Percentiles rank a stretch among this genome's conserved stretches.
Conservation (phyloP, 2,113 vertebrate genomes). For the Sinosuthora webbiana region DNA sequence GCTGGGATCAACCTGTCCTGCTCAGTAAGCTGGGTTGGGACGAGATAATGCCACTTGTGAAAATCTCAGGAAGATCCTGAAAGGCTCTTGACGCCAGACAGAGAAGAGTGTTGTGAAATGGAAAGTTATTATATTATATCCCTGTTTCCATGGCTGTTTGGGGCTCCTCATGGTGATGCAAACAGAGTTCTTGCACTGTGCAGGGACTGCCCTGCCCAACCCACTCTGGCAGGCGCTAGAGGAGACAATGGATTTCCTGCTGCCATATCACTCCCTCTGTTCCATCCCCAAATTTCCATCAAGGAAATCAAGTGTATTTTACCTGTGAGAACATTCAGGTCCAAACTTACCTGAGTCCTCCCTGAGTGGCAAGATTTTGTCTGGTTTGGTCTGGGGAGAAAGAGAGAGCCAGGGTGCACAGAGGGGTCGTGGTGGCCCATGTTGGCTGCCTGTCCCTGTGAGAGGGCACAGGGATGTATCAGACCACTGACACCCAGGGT, state of each 20-base stretch:
- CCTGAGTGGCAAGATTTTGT: background rate
- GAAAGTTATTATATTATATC: background rate
- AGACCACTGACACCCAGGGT: background rate
- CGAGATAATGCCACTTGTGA: background rate
- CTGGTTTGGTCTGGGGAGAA: background rate
- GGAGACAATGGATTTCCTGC: background rate
- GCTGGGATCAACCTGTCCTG: background rate
- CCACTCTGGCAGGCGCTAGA: fast-evolving
- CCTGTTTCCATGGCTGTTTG: background rate
- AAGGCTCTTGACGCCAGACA: background rate
- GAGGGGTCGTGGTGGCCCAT: fast-evolving
- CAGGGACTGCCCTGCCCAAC: background rate
- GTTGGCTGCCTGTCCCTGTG: fast-evolving
- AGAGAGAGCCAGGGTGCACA: fast-evolving
- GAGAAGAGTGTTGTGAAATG: background rate
- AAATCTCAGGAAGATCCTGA: background rate
- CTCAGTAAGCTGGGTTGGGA: background rate
- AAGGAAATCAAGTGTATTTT: background rate
- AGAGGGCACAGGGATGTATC: background rate
- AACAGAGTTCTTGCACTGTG: fast-evolving
- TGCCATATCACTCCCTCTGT: background rate
- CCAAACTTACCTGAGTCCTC: background rate
- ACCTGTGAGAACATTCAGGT: background rate
- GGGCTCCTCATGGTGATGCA: fast-evolving
- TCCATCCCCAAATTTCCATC: background rate